These are phyloP conservation scores for Chionis minor DNA, from an alignment of 2,113 vertebrate genomes.

Conservation along the genomic window DNA sequence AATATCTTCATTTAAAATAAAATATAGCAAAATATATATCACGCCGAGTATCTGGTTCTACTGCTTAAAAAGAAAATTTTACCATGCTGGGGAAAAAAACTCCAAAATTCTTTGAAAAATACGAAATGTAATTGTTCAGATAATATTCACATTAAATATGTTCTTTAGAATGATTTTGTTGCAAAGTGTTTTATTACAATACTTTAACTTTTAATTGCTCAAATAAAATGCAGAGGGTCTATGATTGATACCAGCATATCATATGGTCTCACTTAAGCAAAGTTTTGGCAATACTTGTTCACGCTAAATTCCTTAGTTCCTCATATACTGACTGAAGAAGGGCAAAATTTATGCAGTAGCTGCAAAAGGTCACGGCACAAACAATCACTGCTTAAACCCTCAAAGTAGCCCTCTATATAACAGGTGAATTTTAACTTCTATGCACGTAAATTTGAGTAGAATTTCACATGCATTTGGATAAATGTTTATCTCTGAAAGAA, in stretches of 20 bases:
- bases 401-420: background rate
- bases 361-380: background rate
- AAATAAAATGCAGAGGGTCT: background rate
- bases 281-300: background rate
- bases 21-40: background rate
- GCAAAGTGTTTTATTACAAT: background rate
- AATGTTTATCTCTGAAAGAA: background rate
- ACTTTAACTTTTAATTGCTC: background rate
- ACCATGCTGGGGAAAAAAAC: accelerated
- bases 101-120: background rate
- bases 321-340: background rate
- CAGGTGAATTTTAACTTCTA: background rate
- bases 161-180: background rate
- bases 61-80: background rate
- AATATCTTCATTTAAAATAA: background rate
- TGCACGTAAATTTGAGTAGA: background rate
- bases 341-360: background rate
- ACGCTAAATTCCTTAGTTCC: background rate
- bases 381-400: background rate
- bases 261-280: background rate
- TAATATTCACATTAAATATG: background rate
- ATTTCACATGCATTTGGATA: background rate
- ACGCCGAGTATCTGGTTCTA: background rate
- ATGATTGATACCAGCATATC: background rate
- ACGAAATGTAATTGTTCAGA: background rate